Evolutionary conservation across 2,113 vertebrate species (phyloP).

Genomic region (Columba livia): DNA sequence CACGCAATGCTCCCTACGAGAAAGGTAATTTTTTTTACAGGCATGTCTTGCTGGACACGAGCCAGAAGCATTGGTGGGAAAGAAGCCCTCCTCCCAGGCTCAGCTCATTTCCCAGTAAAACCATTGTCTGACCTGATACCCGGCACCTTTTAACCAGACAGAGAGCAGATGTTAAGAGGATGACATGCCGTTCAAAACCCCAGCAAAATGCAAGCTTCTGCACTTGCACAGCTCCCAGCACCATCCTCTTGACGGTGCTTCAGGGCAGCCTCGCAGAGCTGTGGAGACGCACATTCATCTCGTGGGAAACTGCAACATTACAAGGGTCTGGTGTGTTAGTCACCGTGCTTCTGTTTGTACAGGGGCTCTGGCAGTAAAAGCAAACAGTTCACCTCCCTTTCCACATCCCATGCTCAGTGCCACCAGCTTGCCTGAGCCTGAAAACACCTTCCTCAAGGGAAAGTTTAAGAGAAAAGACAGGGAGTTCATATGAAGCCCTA

Average conservation of each 20-base stretch:
- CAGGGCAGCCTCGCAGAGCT: rapidly evolving
- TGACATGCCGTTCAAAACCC: background rate
- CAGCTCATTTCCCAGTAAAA: background rate
- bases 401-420: background rate
- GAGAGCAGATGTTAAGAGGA: background rate
- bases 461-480: background rate
- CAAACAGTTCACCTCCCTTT: background rate
- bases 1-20: rapidly evolving
- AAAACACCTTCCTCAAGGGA: background rate
- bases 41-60: background rate
- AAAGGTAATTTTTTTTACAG: background rate
- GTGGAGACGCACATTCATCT: background rate
- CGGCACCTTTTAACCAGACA: background rate
- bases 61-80: background rate
- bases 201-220: background rate
- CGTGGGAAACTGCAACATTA: background rate
- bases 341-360: background rate
- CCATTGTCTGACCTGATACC: background rate
- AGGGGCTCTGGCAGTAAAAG: background rate
- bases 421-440: constrained; percentile 5
- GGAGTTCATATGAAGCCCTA: background rate
- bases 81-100: background rate
- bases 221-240: background rate
- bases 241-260: rapidly evolving
- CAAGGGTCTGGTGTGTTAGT: constrained; percentile 13